Percentiles rank a stretch among this genome's conserved stretches.
Conservation (phyloP, 2,113 vertebrate genomes). For the Heterochromis multidens region DNA sequence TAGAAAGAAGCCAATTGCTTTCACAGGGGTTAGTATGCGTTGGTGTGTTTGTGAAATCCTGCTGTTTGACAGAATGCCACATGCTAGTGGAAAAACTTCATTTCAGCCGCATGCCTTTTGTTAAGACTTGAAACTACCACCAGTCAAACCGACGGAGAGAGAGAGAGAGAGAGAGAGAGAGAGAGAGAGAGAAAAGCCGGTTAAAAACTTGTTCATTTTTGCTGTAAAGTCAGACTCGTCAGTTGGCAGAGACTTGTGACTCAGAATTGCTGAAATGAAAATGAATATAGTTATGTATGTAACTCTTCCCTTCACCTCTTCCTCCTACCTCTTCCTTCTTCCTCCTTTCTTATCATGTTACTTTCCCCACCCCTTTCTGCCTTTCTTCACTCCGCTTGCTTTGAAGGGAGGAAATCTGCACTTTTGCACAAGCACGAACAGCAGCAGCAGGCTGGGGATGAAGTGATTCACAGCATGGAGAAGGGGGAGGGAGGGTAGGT, state of each 20-base stretch:
- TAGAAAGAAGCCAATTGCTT: too few relatives aligned
- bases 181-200: neutral
- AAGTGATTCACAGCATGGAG: conserved; percentile 55
- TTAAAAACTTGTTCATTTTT: neutral
- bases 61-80: neutral
- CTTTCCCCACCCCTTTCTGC: conserved; percentile 32
- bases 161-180: neutral
- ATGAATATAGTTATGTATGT: neutral
- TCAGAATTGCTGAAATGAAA: neutral
- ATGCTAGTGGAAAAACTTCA: neutral
- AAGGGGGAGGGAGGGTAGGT: conserved; percentile 24
- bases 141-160: neutral
- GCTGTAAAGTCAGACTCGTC: neutral
- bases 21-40: neutral
- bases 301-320: conserved; percentile 21
- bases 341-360: conserved; percentile 22
- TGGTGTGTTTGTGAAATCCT: neutral
- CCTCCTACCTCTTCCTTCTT: conserved; percentile 40
- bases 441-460: conserved; percentile 25
- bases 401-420: conserved; percentile 79
- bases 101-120: neutral
- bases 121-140: neutral
- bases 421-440: conserved; percentile 53
- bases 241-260: too few relatives aligned
- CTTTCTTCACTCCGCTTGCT: conserved; percentile 34